Evolutionary conservation across 2,113 vertebrate genomes (phyloP).

Genomic region (Myiozetetes cayanensis): DNA sequence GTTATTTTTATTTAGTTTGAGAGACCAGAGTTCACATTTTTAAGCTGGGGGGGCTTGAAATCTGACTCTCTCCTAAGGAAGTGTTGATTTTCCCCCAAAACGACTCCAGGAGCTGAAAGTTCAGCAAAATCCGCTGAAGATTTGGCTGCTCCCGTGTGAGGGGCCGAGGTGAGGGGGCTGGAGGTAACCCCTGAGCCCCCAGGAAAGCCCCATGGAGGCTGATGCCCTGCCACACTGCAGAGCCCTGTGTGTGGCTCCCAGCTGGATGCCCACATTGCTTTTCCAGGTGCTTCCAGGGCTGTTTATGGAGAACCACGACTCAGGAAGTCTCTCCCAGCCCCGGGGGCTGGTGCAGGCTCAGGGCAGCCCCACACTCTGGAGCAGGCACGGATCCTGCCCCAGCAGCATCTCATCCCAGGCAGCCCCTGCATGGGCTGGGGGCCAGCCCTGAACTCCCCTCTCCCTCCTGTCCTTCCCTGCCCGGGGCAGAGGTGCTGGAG

Average conservation of each 20-base stretch:
- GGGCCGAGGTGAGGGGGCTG: neutral
- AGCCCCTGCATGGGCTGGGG: rapidly evolving
- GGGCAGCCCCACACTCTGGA: rapidly evolving
- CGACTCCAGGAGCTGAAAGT: neutral
- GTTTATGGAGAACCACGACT: rapidly evolving
- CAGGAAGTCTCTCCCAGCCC: neutral
- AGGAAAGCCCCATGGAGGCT: rapidly evolving
- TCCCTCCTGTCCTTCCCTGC: rapidly evolving
- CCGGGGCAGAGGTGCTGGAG: neutral
- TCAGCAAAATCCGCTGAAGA: neutral
- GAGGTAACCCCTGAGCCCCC: neutral
- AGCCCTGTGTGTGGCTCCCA: rapidly evolving
- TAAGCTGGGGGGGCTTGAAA: neutral
- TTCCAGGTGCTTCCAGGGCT: neutral
- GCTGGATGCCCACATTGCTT: rapidly evolving
- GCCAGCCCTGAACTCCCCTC: neutral
- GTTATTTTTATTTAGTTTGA: neutral
- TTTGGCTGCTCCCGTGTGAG: neutral
- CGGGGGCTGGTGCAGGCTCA: neutral
- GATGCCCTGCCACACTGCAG: neutral
- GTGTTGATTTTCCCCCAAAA: neutral
- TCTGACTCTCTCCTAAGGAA: neutral
- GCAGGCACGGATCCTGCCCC: neutral
- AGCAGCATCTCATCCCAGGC: neutral
- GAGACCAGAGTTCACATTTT: neutral